Evolutionary conservation across 2,113 vertebrate genomes (phyloP), one percentile per base, ranked within the genome.

Genomic region (Solenodon paradoxus): DNA sequence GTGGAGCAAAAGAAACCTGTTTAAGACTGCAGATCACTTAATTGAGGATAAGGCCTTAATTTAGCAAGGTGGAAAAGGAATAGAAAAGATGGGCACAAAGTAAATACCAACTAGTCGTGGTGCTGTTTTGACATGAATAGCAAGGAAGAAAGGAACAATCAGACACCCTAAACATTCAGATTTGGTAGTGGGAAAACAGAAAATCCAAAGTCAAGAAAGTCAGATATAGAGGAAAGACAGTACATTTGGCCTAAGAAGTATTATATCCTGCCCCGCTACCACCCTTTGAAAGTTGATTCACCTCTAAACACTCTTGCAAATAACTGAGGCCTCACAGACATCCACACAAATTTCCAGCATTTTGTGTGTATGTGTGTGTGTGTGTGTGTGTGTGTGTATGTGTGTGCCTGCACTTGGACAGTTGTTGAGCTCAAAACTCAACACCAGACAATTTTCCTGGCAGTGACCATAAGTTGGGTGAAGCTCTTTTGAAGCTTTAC

Each of bases 401-500:
- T 47, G 19, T 51, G 40, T 84, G 66, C 13, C 1, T 64, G 90
- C 90, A 93, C 97, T 97, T 95, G 96, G 96, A 98, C 90, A 95
- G 77, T 95, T 95, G 95, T 95, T 96, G 82, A 94, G 93, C 91
- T 97, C 97, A 96, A 57, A 97, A 96, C 93, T 96, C 97, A 95
- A 98, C 97, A 96, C 75, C 96, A 98, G 95, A 95, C 93, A 79
- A 91, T 90, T 98, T 97, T 97, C 83, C 95, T 97, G 81, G 69
- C 91, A 96, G 89, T 55, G 92, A 95, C 93, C 96, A 95, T 78
- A 28, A n/a, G 55, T 38, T 22, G 49, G 53, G 72, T 53, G 83
- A 96, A 97, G 24, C 93, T 88, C 93, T 96, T 98, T 97, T 97
- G 97, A 97, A 98, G 97, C 63, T 97, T 98, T 97, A 97, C 90